A percentile compares a stretch with the other conserved stretches of the same genome.
These are phyloP conservation scores for Eristalinus sepulchralis DNA, from an alignment of 2,888 invertebrate species.

Conservation along the genomic window DNA sequence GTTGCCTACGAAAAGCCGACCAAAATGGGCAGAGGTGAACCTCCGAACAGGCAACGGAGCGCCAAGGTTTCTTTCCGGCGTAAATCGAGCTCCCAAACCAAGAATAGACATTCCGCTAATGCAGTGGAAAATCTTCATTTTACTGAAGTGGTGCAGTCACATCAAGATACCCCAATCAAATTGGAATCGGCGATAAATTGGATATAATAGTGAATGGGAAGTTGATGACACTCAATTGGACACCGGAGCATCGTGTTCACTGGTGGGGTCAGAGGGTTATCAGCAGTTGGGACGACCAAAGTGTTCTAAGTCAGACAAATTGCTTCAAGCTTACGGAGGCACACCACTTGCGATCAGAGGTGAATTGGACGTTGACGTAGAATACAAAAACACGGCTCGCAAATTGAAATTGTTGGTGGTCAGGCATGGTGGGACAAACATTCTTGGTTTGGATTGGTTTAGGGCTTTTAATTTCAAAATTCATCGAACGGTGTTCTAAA, in stretches of 20 bases:
- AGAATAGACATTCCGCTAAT: not conserved
- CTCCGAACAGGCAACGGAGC: not conserved
- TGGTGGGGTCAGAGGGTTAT: constrained; percentile 9
- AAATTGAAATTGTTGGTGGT: no score
- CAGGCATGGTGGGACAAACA: not conserved
- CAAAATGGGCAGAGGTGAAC: no score
- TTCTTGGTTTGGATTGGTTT: not conserved
- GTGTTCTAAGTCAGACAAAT: not conserved
- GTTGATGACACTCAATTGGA: not conserved
- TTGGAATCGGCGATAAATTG: not conserved
- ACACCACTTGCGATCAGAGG: not conserved
- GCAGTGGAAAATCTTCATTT: not conserved
- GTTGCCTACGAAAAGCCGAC: not conserved
- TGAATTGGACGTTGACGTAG: constrained; percentile 4
- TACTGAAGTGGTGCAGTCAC: not conserved
- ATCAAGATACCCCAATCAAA: not conserved
- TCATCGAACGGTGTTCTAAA: not conserved
- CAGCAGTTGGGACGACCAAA: constrained; percentile 14
- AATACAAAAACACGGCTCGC: not conserved
- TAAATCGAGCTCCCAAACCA: not conserved
- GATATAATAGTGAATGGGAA: not conserved
- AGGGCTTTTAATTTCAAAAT: not conserved
- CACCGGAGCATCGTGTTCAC: constrained; percentile 6
- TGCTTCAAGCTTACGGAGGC: constrained; percentile 15
- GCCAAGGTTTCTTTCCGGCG: not conserved